Conservation (phyloP, 2,113 vertebrate species). For the Ardeotis arabs region DNA sequence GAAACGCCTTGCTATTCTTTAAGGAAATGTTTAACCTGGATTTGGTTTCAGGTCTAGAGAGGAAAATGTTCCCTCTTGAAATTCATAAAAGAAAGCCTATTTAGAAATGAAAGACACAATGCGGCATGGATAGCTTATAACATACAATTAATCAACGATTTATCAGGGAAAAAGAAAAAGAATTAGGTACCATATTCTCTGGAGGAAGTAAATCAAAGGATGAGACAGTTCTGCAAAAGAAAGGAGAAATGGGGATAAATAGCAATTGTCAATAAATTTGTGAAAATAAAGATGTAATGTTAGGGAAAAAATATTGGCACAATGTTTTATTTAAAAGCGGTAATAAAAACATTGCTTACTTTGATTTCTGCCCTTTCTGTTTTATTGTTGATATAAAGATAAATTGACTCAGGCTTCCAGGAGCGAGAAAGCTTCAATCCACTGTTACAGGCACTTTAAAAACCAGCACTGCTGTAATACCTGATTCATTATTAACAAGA, state of each 20-base stretch:
- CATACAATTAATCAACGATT: conserved; percentile 37
- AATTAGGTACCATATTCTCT: neutral
- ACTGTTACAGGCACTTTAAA: conserved; percentile 21
- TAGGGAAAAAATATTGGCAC: conserved; percentile 26
- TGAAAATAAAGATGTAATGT: conserved; percentile 47
- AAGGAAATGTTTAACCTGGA: neutral
- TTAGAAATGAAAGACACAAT: neutral
- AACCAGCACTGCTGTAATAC: neutral
- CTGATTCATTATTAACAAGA: conserved; percentile 48
- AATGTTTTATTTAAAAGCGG: conserved; percentile 47
- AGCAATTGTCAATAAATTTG: conserved; percentile 27
- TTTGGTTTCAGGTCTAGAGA: neutral
- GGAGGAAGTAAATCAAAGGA: conserved; percentile 30
- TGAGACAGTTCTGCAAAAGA: neutral
- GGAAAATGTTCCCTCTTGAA: neutral
- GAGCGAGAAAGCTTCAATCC: neutral
- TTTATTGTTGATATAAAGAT: conserved; percentile 60
- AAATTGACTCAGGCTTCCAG: conserved; percentile 56
- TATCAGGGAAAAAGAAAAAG: conserved; percentile 20
- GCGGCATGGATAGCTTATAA: neutral
- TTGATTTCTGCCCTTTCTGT: conserved; percentile 61
- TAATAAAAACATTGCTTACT: conserved; percentile 54
- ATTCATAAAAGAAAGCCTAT: neutral
- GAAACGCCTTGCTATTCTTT: neutral
- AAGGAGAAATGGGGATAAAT: conserved; percentile 37